A percentile compares a stretch with the other conserved stretches of the same genome.
These are phyloP conservation scores for Drosophila nikananu DNA, from an alignment of 1,140 invertebrate species.

Conservation along the genomic window DNA sequence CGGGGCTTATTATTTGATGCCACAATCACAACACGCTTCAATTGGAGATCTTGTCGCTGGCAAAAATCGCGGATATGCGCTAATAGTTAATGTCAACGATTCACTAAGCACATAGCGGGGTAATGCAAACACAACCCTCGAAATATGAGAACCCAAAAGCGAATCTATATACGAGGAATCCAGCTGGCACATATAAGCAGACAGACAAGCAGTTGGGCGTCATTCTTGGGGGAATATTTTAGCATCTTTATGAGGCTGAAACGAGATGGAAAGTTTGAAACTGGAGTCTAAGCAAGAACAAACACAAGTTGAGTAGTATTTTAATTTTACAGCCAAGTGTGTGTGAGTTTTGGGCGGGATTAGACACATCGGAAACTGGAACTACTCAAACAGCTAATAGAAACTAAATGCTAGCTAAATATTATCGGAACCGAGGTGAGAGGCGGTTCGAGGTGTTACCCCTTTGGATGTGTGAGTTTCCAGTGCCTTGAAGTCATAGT, in stretches of 20 bases:
- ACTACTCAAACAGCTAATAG: constrained; percentile 10
- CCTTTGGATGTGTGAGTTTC: constrained; percentile 1
- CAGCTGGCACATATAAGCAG: constrained; percentile 15
- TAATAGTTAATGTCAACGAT: constrained; percentile 86
- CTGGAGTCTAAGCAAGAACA: constrained; percentile 24
- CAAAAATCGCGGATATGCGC: constrained; percentile 85
- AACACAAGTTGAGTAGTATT: constrained; percentile 7
- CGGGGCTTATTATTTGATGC: constrained; percentile 26
- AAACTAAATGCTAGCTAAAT: constrained; percentile 46
- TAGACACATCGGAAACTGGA: neutral
- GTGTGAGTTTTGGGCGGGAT: neutral
- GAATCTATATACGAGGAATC: constrained; percentile 3
- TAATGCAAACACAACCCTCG: constrained; percentile 35
- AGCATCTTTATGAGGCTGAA: constrained; percentile 55
- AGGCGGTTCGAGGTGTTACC: neutral
- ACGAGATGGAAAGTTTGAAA: constrained; percentile 42
- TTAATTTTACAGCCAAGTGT: neutral
- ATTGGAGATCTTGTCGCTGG: constrained; percentile 22
- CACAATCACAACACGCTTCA: constrained; percentile 21
- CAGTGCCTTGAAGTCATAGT: neutral
- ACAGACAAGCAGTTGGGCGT: constrained; percentile 9
- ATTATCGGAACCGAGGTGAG: constrained; percentile 20
- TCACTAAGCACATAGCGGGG: constrained; percentile 16
- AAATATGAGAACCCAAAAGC: constrained; percentile 17
- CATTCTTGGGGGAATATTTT: constrained; percentile 46